These are phyloP conservation scores for Drosophila peninsularis DNA, from an alignment of 2,888 invertebrate species.

Conservation along the genomic window DNA sequence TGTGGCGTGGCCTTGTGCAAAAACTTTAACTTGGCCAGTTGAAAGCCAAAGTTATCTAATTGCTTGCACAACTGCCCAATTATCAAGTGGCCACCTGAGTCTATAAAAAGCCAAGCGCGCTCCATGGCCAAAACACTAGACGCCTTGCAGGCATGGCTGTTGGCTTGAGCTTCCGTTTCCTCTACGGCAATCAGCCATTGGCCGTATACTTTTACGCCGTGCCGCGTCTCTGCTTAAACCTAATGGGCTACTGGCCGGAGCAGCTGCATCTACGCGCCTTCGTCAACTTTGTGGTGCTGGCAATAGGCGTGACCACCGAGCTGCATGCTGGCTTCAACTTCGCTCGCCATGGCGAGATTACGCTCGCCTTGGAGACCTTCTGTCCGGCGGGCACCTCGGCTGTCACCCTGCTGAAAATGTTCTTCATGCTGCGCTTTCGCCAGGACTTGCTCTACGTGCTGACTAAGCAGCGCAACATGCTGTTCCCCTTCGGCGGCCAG, in stretches of 20 bases:
- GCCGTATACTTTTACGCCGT: slow-evolving; percentile 68
- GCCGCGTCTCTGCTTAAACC: slow-evolving; percentile 59
- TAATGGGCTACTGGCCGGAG: slow-evolving; percentile 75
- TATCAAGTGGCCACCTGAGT: slow-evolving; percentile 13
- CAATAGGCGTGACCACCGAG: slow-evolving; percentile 72
- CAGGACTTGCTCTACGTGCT: slow-evolving; percentile 61
- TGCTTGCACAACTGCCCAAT: slow-evolving; percentile 62
- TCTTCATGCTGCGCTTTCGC: slow-evolving; percentile 61
- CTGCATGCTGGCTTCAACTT: slow-evolving; percentile 66
- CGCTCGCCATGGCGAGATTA: slow-evolving; percentile 32
- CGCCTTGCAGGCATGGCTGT: slow-evolving; percentile 14
- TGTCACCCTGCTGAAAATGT: slow-evolving; percentile 77
- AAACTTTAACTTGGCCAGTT: slow-evolving; percentile 35
- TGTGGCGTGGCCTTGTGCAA: not conserved
- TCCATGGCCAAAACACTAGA: not conserved
- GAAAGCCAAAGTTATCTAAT: slow-evolving; percentile 31
- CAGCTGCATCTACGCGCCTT: slow-evolving; percentile 21
- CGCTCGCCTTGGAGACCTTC: slow-evolving; percentile 70
- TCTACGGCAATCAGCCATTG: slow-evolving; percentile 52
- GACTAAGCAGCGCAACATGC: slow-evolving; percentile 35
- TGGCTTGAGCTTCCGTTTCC: slow-evolving; percentile 47
- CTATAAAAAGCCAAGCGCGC: slow-evolving; percentile 5
- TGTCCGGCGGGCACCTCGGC: slow-evolving; percentile 79
- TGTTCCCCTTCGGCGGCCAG: slow-evolving; percentile 25
- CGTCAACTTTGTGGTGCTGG: slow-evolving; percentile 61